These are phyloP conservation scores for Zhengitettix transpicula DNA, from an alignment of 2,888 invertebrate species.

Conservation along the genomic window DNA sequence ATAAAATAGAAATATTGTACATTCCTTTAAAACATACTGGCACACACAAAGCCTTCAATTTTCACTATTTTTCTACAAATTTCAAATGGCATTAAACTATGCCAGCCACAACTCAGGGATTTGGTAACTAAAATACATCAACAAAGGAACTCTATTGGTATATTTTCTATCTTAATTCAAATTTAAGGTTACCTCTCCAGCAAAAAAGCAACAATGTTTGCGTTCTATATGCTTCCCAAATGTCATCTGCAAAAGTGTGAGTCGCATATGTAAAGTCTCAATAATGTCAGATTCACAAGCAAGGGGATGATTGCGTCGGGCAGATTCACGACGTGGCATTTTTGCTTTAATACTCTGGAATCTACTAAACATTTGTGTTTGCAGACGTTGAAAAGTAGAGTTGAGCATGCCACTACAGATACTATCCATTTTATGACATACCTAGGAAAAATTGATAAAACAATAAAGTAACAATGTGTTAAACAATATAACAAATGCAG, in stretches of 20 bases:
- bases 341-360: conserved; percentile 79
- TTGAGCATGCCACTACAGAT: conserved; percentile 66
- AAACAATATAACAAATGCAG: background rate
- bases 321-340: conserved; percentile 84
- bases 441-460: conserved; percentile 35
- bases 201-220: conserved; percentile 86
- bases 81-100: no score
- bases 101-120: no score
- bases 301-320: conserved; percentile 73
- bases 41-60: no score
- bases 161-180: no score
- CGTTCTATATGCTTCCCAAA: conserved; percentile 89
- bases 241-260: conserved; percentile 82
- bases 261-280: conserved; percentile 82
- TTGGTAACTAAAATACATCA: no score
- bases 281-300: conserved; percentile 87
- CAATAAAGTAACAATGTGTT: background rate
- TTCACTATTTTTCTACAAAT: no score
- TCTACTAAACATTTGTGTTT: conserved; percentile 67
- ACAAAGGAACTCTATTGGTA: no score
- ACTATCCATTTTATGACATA: conserved; percentile 63
- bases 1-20: no score
- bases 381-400: conserved; percentile 68
- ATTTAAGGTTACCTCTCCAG: conserved; percentile 58
- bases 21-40: no score